These are phyloP conservation scores for Drosophila hamatofila DNA, from an alignment of 2,888 invertebrate genomes.

Conservation along the genomic window DNA sequence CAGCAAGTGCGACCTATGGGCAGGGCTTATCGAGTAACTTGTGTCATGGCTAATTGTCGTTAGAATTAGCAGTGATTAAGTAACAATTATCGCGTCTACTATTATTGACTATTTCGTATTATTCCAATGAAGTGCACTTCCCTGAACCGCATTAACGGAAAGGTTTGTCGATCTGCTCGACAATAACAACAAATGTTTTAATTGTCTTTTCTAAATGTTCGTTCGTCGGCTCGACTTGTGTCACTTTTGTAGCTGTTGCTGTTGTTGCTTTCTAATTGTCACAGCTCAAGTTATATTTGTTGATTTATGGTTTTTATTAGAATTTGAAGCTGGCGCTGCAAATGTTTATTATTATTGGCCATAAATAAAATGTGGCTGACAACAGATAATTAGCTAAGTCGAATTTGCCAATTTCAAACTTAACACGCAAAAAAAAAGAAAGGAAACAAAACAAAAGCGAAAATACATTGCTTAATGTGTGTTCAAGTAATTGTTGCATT, in stretches of 20 bases:
- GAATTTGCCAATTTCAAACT: neutral
- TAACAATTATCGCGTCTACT: constrained; percentile 48
- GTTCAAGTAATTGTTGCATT: constrained; percentile 27
- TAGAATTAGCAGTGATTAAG: constrained; percentile 63
- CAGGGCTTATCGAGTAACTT: neutral
- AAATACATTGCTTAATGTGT: neutral
- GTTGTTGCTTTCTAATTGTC: neutral
- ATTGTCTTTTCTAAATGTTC: constrained; percentile 21
- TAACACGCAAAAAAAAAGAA: constrained; percentile 30
- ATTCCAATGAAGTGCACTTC: constrained; percentile 6
- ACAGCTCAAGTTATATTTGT: neutral
- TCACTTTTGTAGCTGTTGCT: neutral
- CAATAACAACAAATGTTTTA: neutral
- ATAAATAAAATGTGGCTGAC: neutral
- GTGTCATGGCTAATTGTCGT: constrained; percentile 31
- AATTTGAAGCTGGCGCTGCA: neutral
- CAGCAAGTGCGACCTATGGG: neutral
- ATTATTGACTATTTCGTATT: neutral
- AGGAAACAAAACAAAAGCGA: neutral
- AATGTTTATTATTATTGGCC: constrained; percentile 3
- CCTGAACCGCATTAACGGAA: neutral
- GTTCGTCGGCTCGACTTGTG: neutral
- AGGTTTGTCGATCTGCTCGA: constrained; percentile 6
- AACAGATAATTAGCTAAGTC: constrained; percentile 4
- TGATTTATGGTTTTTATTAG: constrained; percentile 10